Conservation (phyloP, 2,888 invertebrate genomes). For the Charanyca ferruginea region DNA sequence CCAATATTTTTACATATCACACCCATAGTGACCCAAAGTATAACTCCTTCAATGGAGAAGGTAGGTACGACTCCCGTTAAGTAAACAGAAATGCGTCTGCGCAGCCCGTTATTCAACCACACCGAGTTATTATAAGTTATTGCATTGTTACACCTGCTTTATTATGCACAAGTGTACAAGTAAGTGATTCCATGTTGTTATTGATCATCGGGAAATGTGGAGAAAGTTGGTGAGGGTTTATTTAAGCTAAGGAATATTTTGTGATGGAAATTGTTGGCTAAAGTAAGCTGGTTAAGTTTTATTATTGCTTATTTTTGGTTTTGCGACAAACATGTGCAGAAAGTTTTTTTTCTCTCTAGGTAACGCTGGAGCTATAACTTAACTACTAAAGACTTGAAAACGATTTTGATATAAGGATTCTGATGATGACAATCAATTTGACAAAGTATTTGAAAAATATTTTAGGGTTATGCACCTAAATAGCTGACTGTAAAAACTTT, state of each 20-base stretch:
- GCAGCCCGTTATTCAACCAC: constrained; percentile 65
- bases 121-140: constrained; percentile 63
- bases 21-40: constrained; percentile 23
- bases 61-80: constrained; percentile 73
- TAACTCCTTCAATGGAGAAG: constrained; percentile 39
- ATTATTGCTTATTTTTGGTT: neutral
- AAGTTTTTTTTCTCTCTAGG: too few species aligned
- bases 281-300: too few species aligned
- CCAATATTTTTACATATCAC: constrained; percentile 13
- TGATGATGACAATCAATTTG: too few species aligned
- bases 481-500: neutral
- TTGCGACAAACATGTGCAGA: neutral
- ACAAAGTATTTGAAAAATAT: too few species aligned
- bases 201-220: constrained; percentile 17
- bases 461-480: neutral
- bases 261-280: neutral
- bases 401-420: too few species aligned
- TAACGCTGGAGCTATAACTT: too few species aligned
- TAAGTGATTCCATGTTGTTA: constrained; percentile 55
- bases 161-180: constrained; percentile 57
- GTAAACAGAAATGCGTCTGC: constrained; percentile 69
- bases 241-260: neutral
- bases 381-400: too few species aligned
- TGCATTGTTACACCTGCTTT: constrained; percentile 57
- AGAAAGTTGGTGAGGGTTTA: constrained; percentile 14